These are phyloP conservation scores for Brachionus koreanus DNA, from an alignment of 1,140 invertebrate species.

Conservation along the genomic window DNA sequence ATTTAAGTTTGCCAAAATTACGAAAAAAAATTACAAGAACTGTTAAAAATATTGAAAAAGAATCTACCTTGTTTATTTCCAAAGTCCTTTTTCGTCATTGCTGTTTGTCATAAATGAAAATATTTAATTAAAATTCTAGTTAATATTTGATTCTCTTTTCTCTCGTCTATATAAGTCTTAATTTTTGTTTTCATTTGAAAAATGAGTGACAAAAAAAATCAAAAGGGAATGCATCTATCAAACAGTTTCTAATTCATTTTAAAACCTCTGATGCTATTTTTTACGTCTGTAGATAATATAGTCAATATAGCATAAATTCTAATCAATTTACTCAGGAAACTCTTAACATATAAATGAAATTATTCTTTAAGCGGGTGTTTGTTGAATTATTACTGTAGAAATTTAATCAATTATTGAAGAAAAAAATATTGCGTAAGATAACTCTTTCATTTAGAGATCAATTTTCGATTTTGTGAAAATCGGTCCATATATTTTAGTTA, in stretches of 20 bases:
- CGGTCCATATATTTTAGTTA: not conserved
- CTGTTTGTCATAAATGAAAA: not conserved
- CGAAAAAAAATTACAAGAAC: no score
- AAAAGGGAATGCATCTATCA: not conserved
- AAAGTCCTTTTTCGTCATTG: not conserved
- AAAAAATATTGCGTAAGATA: not conserved
- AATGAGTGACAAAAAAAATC: not conserved
- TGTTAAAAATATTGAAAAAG: not conserved
- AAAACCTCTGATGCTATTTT: not conserved
- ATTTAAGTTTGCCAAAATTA: not conserved
- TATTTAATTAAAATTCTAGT: constrained; percentile 7
- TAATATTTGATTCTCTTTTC: not conserved
- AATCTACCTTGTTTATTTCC: not conserved
- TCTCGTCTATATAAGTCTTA: not conserved
- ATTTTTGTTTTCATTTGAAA: not conserved
- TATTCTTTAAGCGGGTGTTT: no score
- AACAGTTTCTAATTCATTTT: not conserved
- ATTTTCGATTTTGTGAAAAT: not conserved
- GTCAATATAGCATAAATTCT: no score
- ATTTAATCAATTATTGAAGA: no score
- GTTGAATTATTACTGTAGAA: no score
- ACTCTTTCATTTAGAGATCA: not conserved
- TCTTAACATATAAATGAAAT: no score
- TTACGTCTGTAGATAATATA: no score
- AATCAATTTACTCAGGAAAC: no score